Percentiles rank a stretch among this genome's conserved stretches.
phyloP scores from a whole-genome alignment of 2,888 invertebrate species.

The Drosophila colorata region DNA sequence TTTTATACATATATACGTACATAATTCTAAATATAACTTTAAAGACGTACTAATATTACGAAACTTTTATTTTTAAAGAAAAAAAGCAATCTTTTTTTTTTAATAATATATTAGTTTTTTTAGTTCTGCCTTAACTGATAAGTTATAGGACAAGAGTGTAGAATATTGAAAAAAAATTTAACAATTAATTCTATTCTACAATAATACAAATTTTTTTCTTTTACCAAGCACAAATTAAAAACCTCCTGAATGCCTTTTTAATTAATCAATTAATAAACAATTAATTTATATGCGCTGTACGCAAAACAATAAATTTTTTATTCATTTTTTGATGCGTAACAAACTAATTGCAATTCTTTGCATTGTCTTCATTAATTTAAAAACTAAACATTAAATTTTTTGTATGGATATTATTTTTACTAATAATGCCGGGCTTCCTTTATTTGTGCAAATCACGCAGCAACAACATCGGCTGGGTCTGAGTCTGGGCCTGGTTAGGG shows the following conservation, averaged over 20 bases:
- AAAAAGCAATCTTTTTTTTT: no score
- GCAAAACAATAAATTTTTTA: slow-evolving; percentile 14
- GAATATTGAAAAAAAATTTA: no score
- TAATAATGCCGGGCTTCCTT: slow-evolving; percentile 23
- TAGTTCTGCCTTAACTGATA: no score
- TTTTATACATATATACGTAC: not conserved
- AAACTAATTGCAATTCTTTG: slow-evolving; percentile 36
- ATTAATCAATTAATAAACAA: slow-evolving; percentile 40
- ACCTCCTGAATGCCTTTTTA: slow-evolving; percentile 14
- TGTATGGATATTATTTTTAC: slow-evolving; percentile 11
- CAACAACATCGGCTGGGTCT: slow-evolving; percentile 13
- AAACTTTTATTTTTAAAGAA: no score
- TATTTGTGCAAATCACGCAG: slow-evolving; percentile 48
- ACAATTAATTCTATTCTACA: no score
- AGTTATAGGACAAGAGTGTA: no score
- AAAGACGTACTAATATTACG: no score
- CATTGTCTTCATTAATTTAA: slow-evolving; percentile 40
- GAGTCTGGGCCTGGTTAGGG: not conserved
- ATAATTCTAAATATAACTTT: no score
- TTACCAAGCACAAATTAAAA: not conserved
- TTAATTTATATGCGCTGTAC: slow-evolving; percentile 25
- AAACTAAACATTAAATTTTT: slow-evolving; percentile 13
- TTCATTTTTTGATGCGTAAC: slow-evolving; percentile 31
- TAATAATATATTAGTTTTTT: no score
- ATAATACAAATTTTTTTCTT: no score